phyloP scores from a whole-genome alignment of 1,140 invertebrate genomes.

The Odontomachus brunneus region DNA sequence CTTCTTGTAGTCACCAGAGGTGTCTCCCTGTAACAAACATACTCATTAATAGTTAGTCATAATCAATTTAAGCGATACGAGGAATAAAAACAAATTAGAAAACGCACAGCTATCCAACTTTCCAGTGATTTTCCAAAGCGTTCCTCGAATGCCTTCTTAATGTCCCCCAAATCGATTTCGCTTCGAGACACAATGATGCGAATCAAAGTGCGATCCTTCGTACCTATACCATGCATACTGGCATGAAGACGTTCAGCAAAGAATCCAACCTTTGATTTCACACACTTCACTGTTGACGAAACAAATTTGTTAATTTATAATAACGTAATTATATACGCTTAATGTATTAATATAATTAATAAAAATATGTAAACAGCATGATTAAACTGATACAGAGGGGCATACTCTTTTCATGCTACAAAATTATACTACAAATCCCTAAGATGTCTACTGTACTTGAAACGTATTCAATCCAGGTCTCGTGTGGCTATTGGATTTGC shows the following conservation, averaged over 20 bases:
- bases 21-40: slow-evolving; percentile 91
- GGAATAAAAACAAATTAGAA: slow-evolving; percentile 12
- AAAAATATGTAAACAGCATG: slow-evolving; percentile 27
- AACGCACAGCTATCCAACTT: slow-evolving; percentile 93
- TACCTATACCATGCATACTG: slow-evolving; percentile 95
- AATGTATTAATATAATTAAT: slow-evolving; percentile 9
- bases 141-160: slow-evolving; percentile 95
- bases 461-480: not conserved
- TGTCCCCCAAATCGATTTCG: slow-evolving; percentile 96
- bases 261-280: slow-evolving; percentile 96
- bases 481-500: slow-evolving; percentile 2
- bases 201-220: slow-evolving; percentile 95
- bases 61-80: slow-evolving; percentile 14
- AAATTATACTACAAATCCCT: slow-evolving; percentile 10
- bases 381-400: not conserved
- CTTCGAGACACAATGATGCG: slow-evolving; percentile 95
- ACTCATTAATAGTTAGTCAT: slow-evolving; percentile 24
- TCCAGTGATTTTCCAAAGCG: slow-evolving; percentile 94
- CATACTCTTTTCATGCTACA: slow-evolving; percentile 41
- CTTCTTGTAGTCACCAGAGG: slow-evolving; percentile 96
- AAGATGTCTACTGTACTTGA: not conserved
- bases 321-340: not conserved
- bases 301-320: not conserved
- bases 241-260: slow-evolving; percentile 96
- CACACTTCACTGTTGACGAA: slow-evolving; percentile 91